A percentile compares a stretch with the other conserved stretches of the same genome.
Conservation (phyloP, 2,113 vertebrate species). For the Lophius piscatorius region DNA sequence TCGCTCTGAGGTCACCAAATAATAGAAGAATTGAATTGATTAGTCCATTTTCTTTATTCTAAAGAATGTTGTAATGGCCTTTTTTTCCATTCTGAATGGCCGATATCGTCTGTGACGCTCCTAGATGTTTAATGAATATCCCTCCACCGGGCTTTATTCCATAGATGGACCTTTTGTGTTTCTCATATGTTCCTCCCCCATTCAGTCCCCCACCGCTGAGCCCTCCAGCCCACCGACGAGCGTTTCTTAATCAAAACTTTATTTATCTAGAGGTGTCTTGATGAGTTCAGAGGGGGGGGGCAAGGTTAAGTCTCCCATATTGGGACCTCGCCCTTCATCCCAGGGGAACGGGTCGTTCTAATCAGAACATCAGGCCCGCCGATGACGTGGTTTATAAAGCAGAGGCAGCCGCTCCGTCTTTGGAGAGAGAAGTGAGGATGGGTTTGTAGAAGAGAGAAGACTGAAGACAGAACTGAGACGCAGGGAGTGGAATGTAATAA, state of each 20-base stretch:
- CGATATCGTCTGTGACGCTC: conserved; percentile 41
- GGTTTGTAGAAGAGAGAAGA: conserved; percentile 37
- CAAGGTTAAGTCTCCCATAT: conserved; percentile 65
- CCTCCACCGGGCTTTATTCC: conserved; percentile 65
- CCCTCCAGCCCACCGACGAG: conserved; percentile 42
- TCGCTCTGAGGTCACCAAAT: conserved; percentile 74
- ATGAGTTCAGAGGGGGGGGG: conserved; percentile 65
- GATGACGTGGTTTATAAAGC: conserved; percentile 53
- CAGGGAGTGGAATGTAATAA: conserved; percentile 34
- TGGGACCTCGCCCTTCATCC: conserved; percentile 50
- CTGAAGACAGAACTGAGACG: conserved; percentile 25
- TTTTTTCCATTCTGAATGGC: conserved; percentile 60
- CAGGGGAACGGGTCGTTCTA: conserved; percentile 59
- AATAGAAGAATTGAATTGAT: conserved; percentile 78
- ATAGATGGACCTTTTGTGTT: conserved; percentile 44
- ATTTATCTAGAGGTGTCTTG: conserved; percentile 78
- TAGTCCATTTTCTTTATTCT: conserved; percentile 72
- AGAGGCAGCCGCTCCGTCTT: conserved; percentile 40
- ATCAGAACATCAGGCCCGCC: conserved; percentile 53
- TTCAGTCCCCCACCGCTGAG: conserved; percentile 36
- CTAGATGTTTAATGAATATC: conserved; percentile 68
- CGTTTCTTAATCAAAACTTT: conserved; percentile 77
- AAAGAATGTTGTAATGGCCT: conserved; percentile 58
- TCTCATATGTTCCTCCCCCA: conserved; percentile 31
- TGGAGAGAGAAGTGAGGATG: conserved; percentile 48